Base-by-base conservation (phyloP, 2,797 vertebrate genomes). In the Psittacula derbiana region DNA sequence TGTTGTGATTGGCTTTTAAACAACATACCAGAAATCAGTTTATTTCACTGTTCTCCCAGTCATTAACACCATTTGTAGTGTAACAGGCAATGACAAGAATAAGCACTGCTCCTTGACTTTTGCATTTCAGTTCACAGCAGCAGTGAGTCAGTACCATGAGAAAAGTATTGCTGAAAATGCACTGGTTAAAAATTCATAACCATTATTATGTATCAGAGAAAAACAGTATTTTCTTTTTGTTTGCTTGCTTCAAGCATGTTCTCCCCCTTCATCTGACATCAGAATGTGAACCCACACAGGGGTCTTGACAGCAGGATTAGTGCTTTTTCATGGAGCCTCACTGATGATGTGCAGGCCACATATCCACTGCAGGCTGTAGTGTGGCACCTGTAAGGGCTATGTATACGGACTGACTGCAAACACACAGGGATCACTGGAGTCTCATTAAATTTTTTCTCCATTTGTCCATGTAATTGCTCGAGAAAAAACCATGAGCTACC, bases 151-250 rank as follows among this genome's bases (percentile, higher is more conserved):
- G 28, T 2, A 5, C 36, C 16, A 33, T 0, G 0, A 61, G 58
- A 72, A 69, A 92, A 84, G 9, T 19, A 7, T 6, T 70, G 12
- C 6, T 80, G 47, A 80, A 73, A 74, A 70, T 18, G 52, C 1
- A 3, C 12, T 46, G 11, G 6, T 57, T 47, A 81, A 69, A 84
- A 74, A 9, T 31, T 46, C 58, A 86, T 36, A 23, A 4, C 10
- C 85, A 57, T 7, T 23, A n/a, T 41, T 20, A 36, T 6, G 30
- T 36, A 58, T 57, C 10, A 40, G 40, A 5, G 12, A 16, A 82
- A 79, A 72, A 1, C 3, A 41, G 17, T 24, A 14, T 28, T 50
- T 55, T 5, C 4, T 28, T 13, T 17, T 19, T 47, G 0, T 44
- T 49, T 8, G 16, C 67, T 50, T 72, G 4, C 24, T 91, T 80